phyloP scores from a whole-genome alignment of 2,888 invertebrate genomes.

The Aleiodes alternator region DNA sequence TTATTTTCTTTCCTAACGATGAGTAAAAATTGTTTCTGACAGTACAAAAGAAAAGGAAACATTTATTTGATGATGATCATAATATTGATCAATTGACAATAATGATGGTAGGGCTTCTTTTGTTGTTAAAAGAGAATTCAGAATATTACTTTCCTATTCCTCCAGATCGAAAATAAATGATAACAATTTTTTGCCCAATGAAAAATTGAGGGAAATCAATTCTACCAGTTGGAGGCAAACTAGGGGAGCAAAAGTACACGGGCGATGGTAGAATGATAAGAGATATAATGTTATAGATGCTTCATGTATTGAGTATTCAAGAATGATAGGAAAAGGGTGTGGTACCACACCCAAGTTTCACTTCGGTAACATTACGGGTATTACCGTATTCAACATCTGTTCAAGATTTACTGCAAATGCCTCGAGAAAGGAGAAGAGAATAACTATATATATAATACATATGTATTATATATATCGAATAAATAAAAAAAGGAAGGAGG shows the following conservation, averaged over 20 bases:
- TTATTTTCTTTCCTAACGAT: too few species aligned
- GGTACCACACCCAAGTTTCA: slow-evolving; percentile 25
- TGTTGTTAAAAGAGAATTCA: too few species aligned
- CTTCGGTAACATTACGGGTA: slow-evolving; percentile 36
- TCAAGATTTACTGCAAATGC: slow-evolving; percentile 31
- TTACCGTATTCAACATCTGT: slow-evolving; percentile 30
- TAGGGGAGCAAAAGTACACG: too few species aligned
- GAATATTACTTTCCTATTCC: too few species aligned
- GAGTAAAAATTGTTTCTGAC: too few species aligned
- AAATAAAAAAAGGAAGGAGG: slow-evolving; percentile 5
- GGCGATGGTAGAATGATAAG: too few species aligned
- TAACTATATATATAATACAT: too few species aligned
- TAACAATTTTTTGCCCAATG: neutral
- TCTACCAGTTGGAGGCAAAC: neutral
- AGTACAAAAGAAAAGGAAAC: too few species aligned
- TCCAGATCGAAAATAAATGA: too few species aligned
- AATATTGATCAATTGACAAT: too few species aligned
- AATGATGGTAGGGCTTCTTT: too few species aligned
- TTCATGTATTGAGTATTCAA: neutral
- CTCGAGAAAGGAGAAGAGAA: slow-evolving; percentile 1
- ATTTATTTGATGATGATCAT: too few species aligned
- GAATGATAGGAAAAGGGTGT: slow-evolving; percentile 13
- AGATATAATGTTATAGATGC: neutral
- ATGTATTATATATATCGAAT: neutral
- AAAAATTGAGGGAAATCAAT: neutral